Base-by-base conservation (phyloP, 2,888 invertebrate species). In the Ophion slaviceki region DNA sequence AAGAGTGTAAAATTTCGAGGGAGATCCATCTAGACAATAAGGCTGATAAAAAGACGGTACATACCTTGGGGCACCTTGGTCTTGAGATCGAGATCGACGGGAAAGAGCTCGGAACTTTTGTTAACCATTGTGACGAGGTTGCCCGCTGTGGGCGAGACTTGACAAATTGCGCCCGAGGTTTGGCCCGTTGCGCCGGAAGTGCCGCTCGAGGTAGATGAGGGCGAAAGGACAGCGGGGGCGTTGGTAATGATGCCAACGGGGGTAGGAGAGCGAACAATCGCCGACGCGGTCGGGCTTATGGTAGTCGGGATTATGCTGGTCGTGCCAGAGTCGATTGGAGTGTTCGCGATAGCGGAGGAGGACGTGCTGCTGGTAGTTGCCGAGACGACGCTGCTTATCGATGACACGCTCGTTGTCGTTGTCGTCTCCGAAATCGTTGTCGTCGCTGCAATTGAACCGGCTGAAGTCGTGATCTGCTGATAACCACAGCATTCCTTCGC, bases 71-170 rank as follows among this genome's bases (percentile, higher is more conserved):
- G 82, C 67, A 82, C 87, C 85, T 91, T 91, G 66, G 89, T 91
- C 88, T 93, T 93, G 82, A 91, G 88, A 80, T 93, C 93, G 77
- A 92, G 90, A 81, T 93, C 92, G 80, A 92, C 91, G 70, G 92
- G 90, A 11, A 89, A 91, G 47, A 90, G 86, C 17, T 92, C 92
- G 28, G 88, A 87, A 86, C 88, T 88, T 82, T 88, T 90, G 85
- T 88, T 87, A 59, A 85, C 85, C 79, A 86, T 86, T 53, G 88
- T 70, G 32, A 78, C 24, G 80, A 81, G 81, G 86, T 86, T 67
- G 14, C 14, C 53, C 14, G 88, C 80, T 68, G 87, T 82, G 28
- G 88, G 85, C 24, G 87, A 72, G 79, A 88, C 80, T 81, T 91
- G 91, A 81, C 90, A 91, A 89, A 91, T 90, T 80, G 90, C 89